Conservation (phyloP, 2,113 vertebrate species). For the Cyphomyrus plagiostoma region DNA sequence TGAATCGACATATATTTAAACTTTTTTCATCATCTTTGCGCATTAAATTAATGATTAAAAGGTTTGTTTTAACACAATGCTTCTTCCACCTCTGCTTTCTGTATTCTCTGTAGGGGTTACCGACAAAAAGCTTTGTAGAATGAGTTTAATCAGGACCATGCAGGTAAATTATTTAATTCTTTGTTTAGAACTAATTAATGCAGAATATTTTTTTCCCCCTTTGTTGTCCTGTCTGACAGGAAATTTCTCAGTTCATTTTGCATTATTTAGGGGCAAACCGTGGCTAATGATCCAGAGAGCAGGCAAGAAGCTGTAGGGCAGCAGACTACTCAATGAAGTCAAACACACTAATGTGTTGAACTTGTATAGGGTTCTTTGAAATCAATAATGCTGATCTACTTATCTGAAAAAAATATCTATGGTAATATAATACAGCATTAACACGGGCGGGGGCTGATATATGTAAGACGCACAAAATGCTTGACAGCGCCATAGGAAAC, state of each 20-base stretch:
- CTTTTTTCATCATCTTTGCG: constrained; percentile 13
- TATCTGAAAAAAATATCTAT: constrained; percentile 8
- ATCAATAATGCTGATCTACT: constrained; percentile 2
- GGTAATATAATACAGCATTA: background rate
- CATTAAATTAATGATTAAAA: constrained; percentile 40
- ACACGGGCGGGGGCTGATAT: background rate
- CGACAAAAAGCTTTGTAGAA: background rate
- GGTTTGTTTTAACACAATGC: constrained; percentile 27
- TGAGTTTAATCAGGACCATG: background rate
- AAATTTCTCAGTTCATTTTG: background rate
- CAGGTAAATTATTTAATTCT: constrained; percentile 9
- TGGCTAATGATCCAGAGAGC: background rate
- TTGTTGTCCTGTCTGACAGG: background rate
- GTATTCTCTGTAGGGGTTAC: background rate
- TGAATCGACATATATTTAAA: constrained; percentile 25
- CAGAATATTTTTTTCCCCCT: background rate
- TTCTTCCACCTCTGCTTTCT: constrained; percentile 13
- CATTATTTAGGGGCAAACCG: background rate
- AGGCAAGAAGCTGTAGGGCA: background rate
- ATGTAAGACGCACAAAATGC: no score
- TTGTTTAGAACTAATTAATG: constrained; percentile 11
- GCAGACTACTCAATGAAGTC: background rate
- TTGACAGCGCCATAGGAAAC: background rate
- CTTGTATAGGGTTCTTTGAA: constrained; percentile 5
- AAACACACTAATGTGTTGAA: constrained; percentile 6